Percentiles rank a stretch among this genome's conserved stretches.
Evolutionary conservation across 2,888 invertebrate species (phyloP).

Genomic region (Gymnosoma rotundatum): DNA sequence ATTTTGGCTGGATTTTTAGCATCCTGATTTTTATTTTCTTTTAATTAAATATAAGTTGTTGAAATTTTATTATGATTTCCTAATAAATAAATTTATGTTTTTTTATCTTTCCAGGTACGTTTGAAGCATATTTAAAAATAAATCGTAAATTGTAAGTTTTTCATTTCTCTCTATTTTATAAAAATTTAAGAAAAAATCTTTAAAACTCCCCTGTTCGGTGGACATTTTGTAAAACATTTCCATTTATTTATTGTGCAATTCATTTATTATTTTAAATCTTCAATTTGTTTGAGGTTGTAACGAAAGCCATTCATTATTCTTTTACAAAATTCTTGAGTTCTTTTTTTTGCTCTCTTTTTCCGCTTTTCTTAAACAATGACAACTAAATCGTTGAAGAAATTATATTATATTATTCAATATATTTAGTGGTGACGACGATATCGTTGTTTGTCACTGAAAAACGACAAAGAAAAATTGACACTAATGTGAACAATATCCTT

Average conservation of each 20-base stretch:
- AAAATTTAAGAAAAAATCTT: neutral
- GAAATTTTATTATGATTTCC: neutral
- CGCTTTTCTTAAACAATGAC: constrained; percentile 14
- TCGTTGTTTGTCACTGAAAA: constrained; percentile 45
- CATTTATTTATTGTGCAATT: neutral
- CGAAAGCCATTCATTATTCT: constrained; percentile 43
- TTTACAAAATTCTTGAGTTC: neutral
- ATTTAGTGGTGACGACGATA: constrained; percentile 50
- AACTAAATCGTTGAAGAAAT: constrained; percentile 37
- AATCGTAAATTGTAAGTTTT: constrained; percentile 3
- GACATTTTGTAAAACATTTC: neutral
- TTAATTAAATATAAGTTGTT: neutral
- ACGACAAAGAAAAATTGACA: constrained; percentile 22
- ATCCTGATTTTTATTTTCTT: neutral
- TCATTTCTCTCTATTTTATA: too few relatives aligned
- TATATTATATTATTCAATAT: constrained; percentile 48
- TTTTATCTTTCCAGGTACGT: constrained; percentile 54
- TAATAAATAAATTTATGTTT: neutral
- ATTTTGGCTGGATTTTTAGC: neutral
- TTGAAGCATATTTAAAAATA: neutral
- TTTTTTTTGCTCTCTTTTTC: neutral
- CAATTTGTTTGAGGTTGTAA: neutral
- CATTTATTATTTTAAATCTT: neutral
- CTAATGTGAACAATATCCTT: constrained; percentile 25
- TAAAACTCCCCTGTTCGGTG: constrained; percentile 1